These are phyloP conservation scores for Chrysolina oricalcia DNA, from an alignment of 2,888 invertebrate genomes.

Conservation along the genomic window DNA sequence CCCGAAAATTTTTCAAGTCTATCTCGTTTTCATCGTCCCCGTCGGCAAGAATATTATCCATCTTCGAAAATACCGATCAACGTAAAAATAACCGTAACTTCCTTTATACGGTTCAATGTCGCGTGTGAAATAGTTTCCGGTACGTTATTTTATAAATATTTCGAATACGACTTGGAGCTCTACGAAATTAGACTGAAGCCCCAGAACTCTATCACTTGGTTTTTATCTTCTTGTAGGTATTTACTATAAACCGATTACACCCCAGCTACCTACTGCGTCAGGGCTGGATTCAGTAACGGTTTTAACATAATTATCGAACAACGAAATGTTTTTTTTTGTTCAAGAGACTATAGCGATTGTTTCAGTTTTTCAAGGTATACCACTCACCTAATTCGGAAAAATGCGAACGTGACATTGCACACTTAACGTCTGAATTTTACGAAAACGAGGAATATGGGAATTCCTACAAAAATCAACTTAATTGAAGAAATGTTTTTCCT, in stretches of 20 bases:
- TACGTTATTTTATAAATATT: slow-evolving; percentile 20
- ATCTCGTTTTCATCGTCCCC: slow-evolving; percentile 46
- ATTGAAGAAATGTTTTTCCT: no score
- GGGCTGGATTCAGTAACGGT: slow-evolving; percentile 29
- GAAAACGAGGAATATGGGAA: no score
- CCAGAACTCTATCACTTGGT: slow-evolving; percentile 37
- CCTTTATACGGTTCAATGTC: background rate
- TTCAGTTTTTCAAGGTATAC: slow-evolving; percentile 1
- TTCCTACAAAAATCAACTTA: no score
- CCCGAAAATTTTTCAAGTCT: slow-evolving; percentile 59
- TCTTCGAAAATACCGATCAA: slow-evolving; percentile 5
- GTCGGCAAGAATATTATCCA: slow-evolving; percentile 33
- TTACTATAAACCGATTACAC: slow-evolving; percentile 37
- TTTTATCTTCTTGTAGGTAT: slow-evolving; percentile 35
- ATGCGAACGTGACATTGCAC: background rate
- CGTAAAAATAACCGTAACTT: background rate
- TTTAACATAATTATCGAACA: background rate
- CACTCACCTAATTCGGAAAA: background rate
- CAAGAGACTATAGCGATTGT: background rate
- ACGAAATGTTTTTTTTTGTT: background rate
- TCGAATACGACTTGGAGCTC: background rate
- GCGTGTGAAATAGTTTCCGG: slow-evolving; percentile 23
- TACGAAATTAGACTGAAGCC: slow-evolving; percentile 10
- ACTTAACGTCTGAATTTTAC: background rate
- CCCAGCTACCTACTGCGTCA: slow-evolving; percentile 36